Percentiles rank a stretch among this genome's conserved stretches.
Evolutionary conservation across 1,140 invertebrate genomes (phyloP).

Genomic region (Camponotus floridanus): DNA sequence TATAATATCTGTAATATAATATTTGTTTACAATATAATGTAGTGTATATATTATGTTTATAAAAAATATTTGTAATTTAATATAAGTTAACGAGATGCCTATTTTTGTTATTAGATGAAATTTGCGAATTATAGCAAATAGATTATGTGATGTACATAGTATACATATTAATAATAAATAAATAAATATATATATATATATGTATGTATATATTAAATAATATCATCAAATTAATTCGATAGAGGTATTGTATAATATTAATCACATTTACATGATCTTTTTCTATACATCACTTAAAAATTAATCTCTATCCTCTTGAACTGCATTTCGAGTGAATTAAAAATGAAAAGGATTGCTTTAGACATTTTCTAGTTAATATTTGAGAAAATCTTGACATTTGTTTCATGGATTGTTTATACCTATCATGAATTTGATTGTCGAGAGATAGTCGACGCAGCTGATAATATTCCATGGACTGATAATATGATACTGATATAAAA

Average conservation of each 20-base stretch:
- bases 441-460: slow-evolving; percentile 8
- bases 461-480: neutral
- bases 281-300: neutral
- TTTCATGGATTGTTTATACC: slow-evolving; percentile 17
- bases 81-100: neutral
- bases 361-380: neutral
- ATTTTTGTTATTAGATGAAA: neutral
- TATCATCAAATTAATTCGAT: neutral
- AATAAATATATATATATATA: neutral
- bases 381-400: slow-evolving; percentile 6
- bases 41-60: no score
- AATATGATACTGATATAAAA: slow-evolving; percentile 37
- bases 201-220: neutral
- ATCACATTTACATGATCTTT: neutral
- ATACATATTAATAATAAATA: no score
- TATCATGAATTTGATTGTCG: slow-evolving; percentile 16
- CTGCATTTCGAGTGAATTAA: neutral
- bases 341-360: neutral
- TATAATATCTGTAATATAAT: no score
- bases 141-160: neutral
- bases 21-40: no score
- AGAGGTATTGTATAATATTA: neutral
- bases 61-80: neutral
- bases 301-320: neutral
- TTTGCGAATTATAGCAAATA: neutral